Base-by-base conservation (phyloP, 2,888 invertebrate genomes). In the Himalopsyche japonica region DNA sequence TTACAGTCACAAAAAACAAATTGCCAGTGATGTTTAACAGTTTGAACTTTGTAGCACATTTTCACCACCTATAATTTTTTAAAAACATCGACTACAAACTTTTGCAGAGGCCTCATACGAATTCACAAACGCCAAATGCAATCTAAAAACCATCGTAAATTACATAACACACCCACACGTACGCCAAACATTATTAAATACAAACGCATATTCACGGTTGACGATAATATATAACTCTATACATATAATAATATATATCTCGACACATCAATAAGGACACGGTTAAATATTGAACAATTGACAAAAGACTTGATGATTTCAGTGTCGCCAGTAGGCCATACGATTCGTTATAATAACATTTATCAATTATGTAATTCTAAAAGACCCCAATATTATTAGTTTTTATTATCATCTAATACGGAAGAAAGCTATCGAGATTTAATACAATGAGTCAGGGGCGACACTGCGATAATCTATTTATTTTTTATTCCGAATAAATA, bases 281-380 rank as follows among this genome's bases (percentile, higher is more conserved):
- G 83, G 79, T 85, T 79, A 47, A 83, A 85, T 82, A 81, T 83
- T 81, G 83, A 83, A 79, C 83, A 85, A 85, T 85, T 85, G 85
- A 85, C 85, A 76, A 79, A 82, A 80, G 79, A 79, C 80, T 86
- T 80, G 82, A 82, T 43, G 43, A 43, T 15, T 43, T 70, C 27
- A 70, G 27, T 70, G 27, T 70, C 27, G 70, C 70, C 70, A 10
- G 70, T 70, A 70, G 70, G 70, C 70, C 70, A 27, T 27, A 70
- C 70, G 27, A 10, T 70, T 70, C 27, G 5, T 70, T 70, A 27
- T 70, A 70, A 43, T 27, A 27, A 70, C 20, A 70, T 70, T 70
- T 30, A 43, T 43, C 15, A 43, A 43, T 43, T 3, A 43, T 43
- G 43, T 27, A 70, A 70, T 70, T 70, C 70, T 70, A 70, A 70